Evolutionary conservation across 2,888 invertebrate species (phyloP), one percentile per base, ranked within the genome.

Genomic region (Melinaea marsaeus): DNA sequence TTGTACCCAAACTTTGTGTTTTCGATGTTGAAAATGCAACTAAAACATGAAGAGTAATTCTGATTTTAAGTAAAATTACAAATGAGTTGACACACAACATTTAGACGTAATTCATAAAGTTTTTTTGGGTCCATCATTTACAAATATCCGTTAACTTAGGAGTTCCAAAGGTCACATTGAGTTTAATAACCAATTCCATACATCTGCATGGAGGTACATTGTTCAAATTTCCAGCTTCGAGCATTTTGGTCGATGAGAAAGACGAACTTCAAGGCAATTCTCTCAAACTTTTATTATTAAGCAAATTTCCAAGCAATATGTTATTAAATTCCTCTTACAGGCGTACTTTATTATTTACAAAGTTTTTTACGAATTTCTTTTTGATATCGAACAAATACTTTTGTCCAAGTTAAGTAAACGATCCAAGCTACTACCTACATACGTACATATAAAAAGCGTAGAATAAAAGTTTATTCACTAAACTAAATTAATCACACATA

Each of bases 201-300:
- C 54, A 58, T 48, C 37, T 55, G 33, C 58, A 42, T 58, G 57
- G 42, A 13, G 37, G 42, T 37, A 62, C 58, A 62, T 58, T 62
- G 58, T 47, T 62, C 58, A 55, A 62, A 58, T 59, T 58, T 57
- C 57, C 57, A 37, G 45, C 45, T 54, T 45, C 42, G 35, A 61
- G 46, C 58, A 51, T 58, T 51, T 58, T 34, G 37, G 55, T 55
- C 47, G 42, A 61, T 61, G 51, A 45, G 42, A 69, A 65, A 72
- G 71, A 66, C 63, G 63, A 65, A 70, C 66, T 73, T 74, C 65
- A 69, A 69, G 67, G 69, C 71, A 72, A 72, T 74, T 72, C 70
- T 71, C 66, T 64, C 60, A 59, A 75, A 76, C 71, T 75, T 73
- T 69, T 69, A 72, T 70, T 72, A 74, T 73, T 67, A 71, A 70